phyloP scores from a whole-genome alignment of 2,888 invertebrate genomes.

The Ornithoptera priamus region DNA sequence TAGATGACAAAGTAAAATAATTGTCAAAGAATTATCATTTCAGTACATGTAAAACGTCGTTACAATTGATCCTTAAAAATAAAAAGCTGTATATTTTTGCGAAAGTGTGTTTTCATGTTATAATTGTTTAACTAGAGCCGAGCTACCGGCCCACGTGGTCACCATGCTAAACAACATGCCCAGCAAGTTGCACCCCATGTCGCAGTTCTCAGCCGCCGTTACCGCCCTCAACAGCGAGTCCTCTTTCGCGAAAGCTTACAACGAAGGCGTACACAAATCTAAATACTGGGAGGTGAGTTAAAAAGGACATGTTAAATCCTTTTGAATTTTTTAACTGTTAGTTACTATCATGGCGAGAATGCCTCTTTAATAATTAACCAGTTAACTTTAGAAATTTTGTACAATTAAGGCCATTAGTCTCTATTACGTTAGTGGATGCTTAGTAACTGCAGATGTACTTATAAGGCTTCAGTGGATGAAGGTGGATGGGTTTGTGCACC shows the following conservation, averaged over 20 bases:
- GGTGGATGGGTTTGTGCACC: background rate
- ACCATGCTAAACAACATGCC: slow-evolving; percentile 96
- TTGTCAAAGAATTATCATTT: too few species aligned
- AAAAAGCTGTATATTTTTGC: too few species aligned
- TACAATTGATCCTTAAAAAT: too few species aligned
- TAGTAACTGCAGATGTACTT: background rate
- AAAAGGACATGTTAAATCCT: background rate
- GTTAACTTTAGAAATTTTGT: background rate
- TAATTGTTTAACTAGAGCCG: slow-evolving; percentile 81
- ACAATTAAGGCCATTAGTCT: background rate
- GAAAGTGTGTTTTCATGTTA: background rate
- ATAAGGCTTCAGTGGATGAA: slow-evolving; percentile 7
- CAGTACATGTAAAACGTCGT: too few species aligned
- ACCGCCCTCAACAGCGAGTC: slow-evolving; percentile 96
- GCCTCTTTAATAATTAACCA: background rate
- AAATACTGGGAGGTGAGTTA: slow-evolving; percentile 90
- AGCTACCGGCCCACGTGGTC: slow-evolving; percentile 94
- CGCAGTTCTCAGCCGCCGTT: slow-evolving; percentile 94
- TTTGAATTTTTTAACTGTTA: background rate
- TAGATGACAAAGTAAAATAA: too few species aligned
- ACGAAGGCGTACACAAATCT: slow-evolving; percentile 91
- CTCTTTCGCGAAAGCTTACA: slow-evolving; percentile 94
- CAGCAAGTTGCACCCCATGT: slow-evolving; percentile 94
- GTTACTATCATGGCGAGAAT: background rate
- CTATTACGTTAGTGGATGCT: background rate